These are phyloP conservation scores for Dendrocincla fuliginosa DNA, from an alignment of 2,797 vertebrate species.

Conservation along the genomic window DNA sequence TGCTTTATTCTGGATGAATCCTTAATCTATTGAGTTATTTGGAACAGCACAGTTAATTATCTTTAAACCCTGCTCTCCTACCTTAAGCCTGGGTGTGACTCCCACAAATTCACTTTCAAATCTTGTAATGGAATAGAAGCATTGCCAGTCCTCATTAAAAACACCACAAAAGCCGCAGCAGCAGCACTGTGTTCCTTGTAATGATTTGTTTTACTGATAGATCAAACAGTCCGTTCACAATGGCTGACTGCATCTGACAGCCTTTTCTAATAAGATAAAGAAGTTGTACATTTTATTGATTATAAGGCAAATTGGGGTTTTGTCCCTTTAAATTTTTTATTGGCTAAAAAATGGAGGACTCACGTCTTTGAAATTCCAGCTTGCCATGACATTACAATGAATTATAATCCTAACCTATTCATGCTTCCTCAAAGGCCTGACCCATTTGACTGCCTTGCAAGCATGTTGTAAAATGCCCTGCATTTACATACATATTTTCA, in stretches of 20 bases:
- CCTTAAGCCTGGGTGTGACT: neutral
- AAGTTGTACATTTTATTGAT: conserved; percentile 61
- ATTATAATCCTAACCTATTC: conserved; percentile 57
- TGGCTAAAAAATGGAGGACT: conserved; percentile 46
- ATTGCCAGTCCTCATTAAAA: conserved; percentile 49
- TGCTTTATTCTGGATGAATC: neutral
- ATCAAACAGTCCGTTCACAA: conserved; percentile 70
- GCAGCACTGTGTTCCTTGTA: neutral
- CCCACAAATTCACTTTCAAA: conserved; percentile 8
- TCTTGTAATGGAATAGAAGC: neutral
- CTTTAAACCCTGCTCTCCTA: conserved; percentile 9
- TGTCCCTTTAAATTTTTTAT: conserved; percentile 68
- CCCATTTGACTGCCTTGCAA: conserved; percentile 22
- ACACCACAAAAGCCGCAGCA: neutral
- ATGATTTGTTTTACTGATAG: conserved; percentile 66
- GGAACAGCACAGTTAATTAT: neutral
- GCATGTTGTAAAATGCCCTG: conserved; percentile 7
- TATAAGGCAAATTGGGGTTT: conserved; percentile 50
- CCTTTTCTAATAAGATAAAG: conserved; percentile 63
- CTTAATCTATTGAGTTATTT: neutral
- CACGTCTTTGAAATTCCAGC: conserved; percentile 34
- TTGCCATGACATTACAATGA: conserved; percentile 56
- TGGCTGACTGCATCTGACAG: conserved; percentile 43
- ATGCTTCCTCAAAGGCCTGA: conserved; percentile 37
- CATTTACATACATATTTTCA: conserved; percentile 42